These are phyloP conservation scores for Macrophya alboannulata DNA, from an alignment of 2,888 invertebrate species.

Conservation along the genomic window DNA sequence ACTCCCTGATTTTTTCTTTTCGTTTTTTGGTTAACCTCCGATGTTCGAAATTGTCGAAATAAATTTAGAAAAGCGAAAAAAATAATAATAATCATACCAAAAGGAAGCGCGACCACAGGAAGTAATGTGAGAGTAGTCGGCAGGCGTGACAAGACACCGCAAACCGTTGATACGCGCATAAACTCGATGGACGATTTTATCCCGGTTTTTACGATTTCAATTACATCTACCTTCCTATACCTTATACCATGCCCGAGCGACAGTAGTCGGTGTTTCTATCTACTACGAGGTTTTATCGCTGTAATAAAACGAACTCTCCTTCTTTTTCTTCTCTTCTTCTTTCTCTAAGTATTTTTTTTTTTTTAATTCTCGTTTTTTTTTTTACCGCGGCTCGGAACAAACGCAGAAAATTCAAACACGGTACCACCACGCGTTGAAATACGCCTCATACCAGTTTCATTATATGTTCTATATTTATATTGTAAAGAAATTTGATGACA, in stretches of 20 bases:
- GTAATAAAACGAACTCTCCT: constrained; percentile 34
- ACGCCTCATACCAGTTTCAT: neutral
- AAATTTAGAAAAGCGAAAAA: constrained; percentile 27
- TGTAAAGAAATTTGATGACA: too few species aligned
- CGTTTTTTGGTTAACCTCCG: neutral
- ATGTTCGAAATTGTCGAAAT: constrained; percentile 5
- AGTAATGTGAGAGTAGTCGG: constrained; percentile 61
- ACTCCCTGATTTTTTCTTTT: neutral
- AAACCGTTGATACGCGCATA: constrained; percentile 62
- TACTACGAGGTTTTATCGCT: constrained; percentile 26
- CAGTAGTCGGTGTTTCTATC: constrained; percentile 29
- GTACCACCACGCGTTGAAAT: neutral
- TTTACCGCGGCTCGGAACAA: constrained; percentile 16
- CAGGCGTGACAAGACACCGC: constrained; percentile 60
- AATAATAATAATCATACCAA: constrained; percentile 41
- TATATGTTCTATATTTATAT: too few species aligned
- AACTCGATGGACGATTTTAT: constrained; percentile 67
- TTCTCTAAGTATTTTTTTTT: neutral
- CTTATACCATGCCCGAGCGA: neutral
- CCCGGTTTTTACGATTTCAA: constrained; percentile 72
- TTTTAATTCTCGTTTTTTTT: neutral
- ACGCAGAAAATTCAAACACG: constrained; percentile 23
- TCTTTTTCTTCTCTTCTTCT: neutral
- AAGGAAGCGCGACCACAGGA: constrained; percentile 58
- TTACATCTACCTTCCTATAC: constrained; percentile 61